These are phyloP conservation scores for Pangasius djambal DNA, from an alignment of 2,797 vertebrate species.

Conservation along the genomic window DNA sequence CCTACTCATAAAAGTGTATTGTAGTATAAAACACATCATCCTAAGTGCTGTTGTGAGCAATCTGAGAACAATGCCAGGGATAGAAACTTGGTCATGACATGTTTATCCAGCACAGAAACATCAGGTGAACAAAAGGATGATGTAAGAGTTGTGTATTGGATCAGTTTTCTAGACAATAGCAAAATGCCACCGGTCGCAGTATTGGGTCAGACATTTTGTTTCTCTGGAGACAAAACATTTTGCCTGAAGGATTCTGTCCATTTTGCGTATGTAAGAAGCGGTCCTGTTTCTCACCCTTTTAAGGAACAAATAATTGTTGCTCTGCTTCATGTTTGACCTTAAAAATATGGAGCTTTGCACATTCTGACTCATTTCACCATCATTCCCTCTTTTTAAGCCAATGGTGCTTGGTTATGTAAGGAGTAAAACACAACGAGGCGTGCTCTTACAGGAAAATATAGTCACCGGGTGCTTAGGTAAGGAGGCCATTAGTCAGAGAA, in stretches of 20 bases:
- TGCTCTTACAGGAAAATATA: neutral
- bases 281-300: neutral
- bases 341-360: neutral
- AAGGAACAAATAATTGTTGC: neutral
- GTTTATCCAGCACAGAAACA: neutral
- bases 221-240: constrained; percentile 14
- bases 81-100: neutral
- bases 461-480: neutral
- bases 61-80: neutral
- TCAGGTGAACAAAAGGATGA: constrained; percentile 21
- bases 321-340: neutral
- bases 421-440: neutral
- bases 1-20: neutral
- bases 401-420: neutral
- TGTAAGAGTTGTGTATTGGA: neutral
- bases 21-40: neutral
- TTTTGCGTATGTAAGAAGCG: neutral
- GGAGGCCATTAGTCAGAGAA: neutral
- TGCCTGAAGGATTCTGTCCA: neutral
- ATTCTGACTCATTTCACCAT: neutral
- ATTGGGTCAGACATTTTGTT: constrained; percentile 12
- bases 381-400: neutral
- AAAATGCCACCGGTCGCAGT: neutral
- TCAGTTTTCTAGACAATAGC: constrained; percentile 1
- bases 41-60: neutral